Evolutionary conservation across 2,797 vertebrate genomes (phyloP).

Genomic region (Picus viridis): DNA sequence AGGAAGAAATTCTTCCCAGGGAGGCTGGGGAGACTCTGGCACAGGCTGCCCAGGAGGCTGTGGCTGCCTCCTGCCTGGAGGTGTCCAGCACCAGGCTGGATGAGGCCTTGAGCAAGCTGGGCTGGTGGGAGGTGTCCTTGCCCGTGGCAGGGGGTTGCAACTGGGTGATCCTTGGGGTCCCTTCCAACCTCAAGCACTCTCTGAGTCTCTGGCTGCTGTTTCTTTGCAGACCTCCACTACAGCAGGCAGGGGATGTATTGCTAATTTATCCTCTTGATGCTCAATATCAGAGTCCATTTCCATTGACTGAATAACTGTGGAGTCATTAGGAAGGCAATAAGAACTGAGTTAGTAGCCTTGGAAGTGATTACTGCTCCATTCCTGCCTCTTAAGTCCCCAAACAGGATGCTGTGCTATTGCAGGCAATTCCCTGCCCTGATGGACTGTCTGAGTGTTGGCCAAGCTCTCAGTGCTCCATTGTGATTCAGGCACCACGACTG

Average conservation of each 20-base stretch:
- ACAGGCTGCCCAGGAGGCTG: too few relatives aligned
- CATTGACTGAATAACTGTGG: conserved; percentile 47
- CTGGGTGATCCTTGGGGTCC: too few relatives aligned
- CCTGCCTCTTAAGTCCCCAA: conserved; percentile 30
- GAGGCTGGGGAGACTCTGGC: too few relatives aligned
- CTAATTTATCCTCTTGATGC: conserved; percentile 54
- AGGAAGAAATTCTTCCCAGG: too few relatives aligned
- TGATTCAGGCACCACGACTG: conserved; percentile 9
- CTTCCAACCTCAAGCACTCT: too few relatives aligned
- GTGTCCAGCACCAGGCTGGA: too few relatives aligned
- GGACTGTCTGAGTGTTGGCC: conserved; percentile 27
- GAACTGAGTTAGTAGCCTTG: conserved; percentile 40
- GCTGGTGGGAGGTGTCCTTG: too few relatives aligned
- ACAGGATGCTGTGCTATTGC: conserved; percentile 26
- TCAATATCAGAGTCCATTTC: conserved; percentile 46
- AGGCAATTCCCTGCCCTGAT: conserved; percentile 13
- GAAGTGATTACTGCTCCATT: conserved; percentile 42
- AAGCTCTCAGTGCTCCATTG: neutral
- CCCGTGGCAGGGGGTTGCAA: too few relatives aligned
- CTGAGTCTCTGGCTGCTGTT: neutral
- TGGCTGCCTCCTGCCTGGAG: too few relatives aligned
- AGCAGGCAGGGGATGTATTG: neutral
- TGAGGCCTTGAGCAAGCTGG: too few relatives aligned
- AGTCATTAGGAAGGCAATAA: conserved; percentile 48
- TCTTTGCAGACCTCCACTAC: neutral